Evolutionary conservation across 2,888 invertebrate species (phyloP), one percentile per base, ranked within the genome.

Genomic region (Oconnorella tubifera): DNA sequence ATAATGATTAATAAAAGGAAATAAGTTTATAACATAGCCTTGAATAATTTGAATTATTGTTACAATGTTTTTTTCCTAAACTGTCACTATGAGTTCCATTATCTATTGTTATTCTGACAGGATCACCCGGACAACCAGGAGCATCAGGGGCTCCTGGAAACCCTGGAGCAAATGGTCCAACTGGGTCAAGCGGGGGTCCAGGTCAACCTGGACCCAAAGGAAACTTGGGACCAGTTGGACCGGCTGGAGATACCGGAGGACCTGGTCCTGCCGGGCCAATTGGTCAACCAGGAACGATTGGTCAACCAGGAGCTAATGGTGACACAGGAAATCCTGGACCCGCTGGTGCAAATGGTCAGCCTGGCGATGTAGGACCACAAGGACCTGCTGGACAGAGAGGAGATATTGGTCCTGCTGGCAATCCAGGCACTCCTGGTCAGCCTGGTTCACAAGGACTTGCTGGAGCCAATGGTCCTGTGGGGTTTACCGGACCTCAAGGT

Each of bases 141-240:
- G 72, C 70, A 23, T 57, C 72, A n/a, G 75, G 75, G 49, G 23
- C 53, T 0, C 51, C 68, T 1, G n/a, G n/a, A n/a, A n/a, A n/a
- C n/a, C 55, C 29, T 50, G n/a, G n/a, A n/a, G n/a, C n/a, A n/a
- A n/a, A n/a, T n/a, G n/a, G n/a, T n/a, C n/a, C n/a, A n/a, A n/a
- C n/a, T n/a, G n/a, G n/a, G n/a, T n/a, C n/a, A n/a, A n/a, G n/a
- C n/a, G n/a, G n/a, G n/a, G n/a, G n/a, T n/a, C n/a, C 40, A 40
- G 40, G 40, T 40, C 40, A 40, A 19, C 40, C 40, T 19, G 40
- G 40, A 40, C 40, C 40, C 40, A 40, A 40, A 6, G 40, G 40
- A 40, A 40, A 19, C 40, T 59, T 68, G 65, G 90, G 91, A 10
- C n/a, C 14, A 56, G 19, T n/a, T n/a, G 62, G 62, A n/a, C n/a